Evolutionary conservation across 2,797 vertebrate genomes (phyloP).

Genomic region (Acropternis orthonyx): DNA sequence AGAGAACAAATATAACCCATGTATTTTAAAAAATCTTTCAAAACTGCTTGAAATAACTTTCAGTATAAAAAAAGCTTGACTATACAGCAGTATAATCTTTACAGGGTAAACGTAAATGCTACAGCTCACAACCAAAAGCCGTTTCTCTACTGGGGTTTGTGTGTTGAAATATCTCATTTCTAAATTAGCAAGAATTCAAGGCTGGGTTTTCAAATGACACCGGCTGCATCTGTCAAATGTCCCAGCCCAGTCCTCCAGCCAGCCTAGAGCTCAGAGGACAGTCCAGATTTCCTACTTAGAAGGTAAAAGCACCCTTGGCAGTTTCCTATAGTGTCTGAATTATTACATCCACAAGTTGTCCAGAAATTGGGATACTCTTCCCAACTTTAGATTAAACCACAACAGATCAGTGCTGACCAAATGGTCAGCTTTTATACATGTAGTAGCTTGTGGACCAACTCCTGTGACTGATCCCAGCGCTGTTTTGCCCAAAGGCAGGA

Average conservation of each 20-base stretch:
- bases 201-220: neutral
- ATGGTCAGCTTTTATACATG: neutral
- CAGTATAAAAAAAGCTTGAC: neutral
- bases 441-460: neutral
- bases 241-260: neutral
- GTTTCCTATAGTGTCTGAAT: neutral
- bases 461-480: fast-evolving
- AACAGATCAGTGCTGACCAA: neutral
- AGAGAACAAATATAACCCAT: neutral
- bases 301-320: neutral
- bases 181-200: neutral
- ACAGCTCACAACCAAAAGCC: neutral
- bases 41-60: neutral
- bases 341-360: neutral
- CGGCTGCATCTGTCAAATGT: neutral
- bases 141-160: neutral
- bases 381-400: neutral
- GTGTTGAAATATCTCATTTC: neutral
- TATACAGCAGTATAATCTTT: neutral
- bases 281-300: neutral
- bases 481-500: neutral
- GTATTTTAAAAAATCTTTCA: neutral
- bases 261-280: neutral
- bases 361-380: neutral
- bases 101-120: neutral